Evolutionary conservation across 2,888 invertebrate genomes (phyloP), one percentile per base, ranked within the genome.

Genomic region (Harpalus rufipes): DNA sequence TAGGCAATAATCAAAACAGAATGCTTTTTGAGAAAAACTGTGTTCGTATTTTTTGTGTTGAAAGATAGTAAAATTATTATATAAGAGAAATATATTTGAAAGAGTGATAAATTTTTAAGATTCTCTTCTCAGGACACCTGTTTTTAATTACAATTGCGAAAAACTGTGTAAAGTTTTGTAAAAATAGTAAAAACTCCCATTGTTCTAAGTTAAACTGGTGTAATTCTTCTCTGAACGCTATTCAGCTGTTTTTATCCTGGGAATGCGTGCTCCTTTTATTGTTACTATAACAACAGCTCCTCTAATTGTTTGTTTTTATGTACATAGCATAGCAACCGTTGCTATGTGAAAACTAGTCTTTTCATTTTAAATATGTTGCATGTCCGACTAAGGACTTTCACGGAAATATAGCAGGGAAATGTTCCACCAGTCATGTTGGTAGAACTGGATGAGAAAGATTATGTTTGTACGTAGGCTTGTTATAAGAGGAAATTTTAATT

Each of bases 351-450:
- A 51, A 51, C 44, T 12, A 51, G 12, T 14, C 32, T 65, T 21
- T 12, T 14, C 41, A 25, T 72, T 72, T 39, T 12, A 7, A 56
- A 56, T 59, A 59, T 16, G 59, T 59, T 59, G 59, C 59, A 16
- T 59, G 59, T 59, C 16, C 59, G 14, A 14, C 16, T 16, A 59
- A 3, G 16, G 39, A 68, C 68, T 68, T 68, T 68, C 68, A 68
- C 68, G 68, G 68, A 68, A 68, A 68, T 12, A 12, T 68, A 25
- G 39, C 39, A 68, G 68, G 39, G 68, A 68, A 68, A 14, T 32
- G 21, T 32, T 65, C 65, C 25, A 25, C n/a, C 21, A 32, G 65
- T 65, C 32, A 68, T 25, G 68, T 32, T 68, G 68, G 21, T 39
- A 68, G 63, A 18, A 51, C 44, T 25, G 32, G 39, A 14, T 68